Evolutionary conservation across 2,888 invertebrate genomes (phyloP), one percentile per base, ranked within the genome.

Genomic region (Tetramorium bicarinatum): DNA sequence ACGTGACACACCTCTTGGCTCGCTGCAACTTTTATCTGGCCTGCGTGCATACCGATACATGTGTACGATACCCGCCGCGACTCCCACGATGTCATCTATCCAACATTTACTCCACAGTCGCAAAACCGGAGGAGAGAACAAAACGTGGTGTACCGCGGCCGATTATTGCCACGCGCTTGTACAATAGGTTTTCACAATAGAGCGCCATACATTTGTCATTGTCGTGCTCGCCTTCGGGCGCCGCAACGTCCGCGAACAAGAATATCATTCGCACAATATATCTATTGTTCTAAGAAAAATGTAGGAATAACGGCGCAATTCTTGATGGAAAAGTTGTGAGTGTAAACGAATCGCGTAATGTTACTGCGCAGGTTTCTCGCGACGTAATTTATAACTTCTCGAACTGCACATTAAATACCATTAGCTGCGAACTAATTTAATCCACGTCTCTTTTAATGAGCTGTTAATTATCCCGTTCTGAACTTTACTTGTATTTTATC

Each of bases 251-350:
- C 67, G 74, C 62, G 49, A 69, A 49, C 75, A 49, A 76, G 62
- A 82, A 82, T 69, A 61, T 75, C 75, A 56, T 76, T 84, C 47
- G 44, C 62, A 61, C 84, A 59, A 59, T 38, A 18, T 71, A 44
- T 34, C 52, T 38, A 84, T 84, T 82, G 76, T 84, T 69, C 21
- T 64, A 49, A 62, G 76, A 76, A 84, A 62, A 71, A 76, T 71
- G 49, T 47, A 11, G 66, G 15, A 29, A 77, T 59, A 64, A 25
- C 44, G 66, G 29, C 15, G 8, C 25, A 21, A 29, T 61, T 52
- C 29, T n/a, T 18, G 25, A 21, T 13, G 18, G 11, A 34, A 25
- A 11, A 15, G 54, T 38, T 25, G 11, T 21, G n/a, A 52, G 44
- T 62, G 34, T 44, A 21, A 41, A 54, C 15, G 44, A 18, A 52